These are phyloP conservation scores for Polypterus senegalus DNA, from an alignment of 2,113 vertebrate species.

Conservation along the genomic window DNA sequence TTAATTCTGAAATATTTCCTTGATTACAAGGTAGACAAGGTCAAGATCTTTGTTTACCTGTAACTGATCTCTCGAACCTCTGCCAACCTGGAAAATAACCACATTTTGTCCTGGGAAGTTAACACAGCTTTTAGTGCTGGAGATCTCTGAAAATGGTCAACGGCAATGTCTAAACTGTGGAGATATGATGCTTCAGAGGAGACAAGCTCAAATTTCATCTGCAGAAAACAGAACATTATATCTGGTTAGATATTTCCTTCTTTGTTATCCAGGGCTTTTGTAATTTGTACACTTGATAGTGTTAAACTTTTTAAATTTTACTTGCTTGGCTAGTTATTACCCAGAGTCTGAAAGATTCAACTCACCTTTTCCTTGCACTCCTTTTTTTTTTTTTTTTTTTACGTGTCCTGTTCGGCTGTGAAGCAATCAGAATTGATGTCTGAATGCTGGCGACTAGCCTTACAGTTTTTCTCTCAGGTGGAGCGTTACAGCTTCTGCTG, in stretches of 20 bases:
- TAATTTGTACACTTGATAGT: neutral
- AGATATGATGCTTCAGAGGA: conserved; percentile 88
- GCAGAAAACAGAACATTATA: neutral
- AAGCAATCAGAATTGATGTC: too few relatives aligned
- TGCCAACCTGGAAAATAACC: conserved; percentile 84
- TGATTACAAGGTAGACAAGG: neutral
- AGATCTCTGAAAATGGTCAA: conserved; percentile 79
- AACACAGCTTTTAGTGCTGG: conserved; percentile 56
- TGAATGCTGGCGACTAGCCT: too few relatives aligned
- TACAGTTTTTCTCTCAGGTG: too few relatives aligned
- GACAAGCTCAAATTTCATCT: conserved; percentile 92
- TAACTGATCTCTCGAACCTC: conserved; percentile 79
- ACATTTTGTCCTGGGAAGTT: conserved; percentile 74
- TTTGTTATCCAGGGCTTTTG: neutral
- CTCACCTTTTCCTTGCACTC: too few relatives aligned
- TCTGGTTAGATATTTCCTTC: neutral
- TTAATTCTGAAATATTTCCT: neutral
- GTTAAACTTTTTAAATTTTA: too few relatives aligned
- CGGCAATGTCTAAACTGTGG: conserved; percentile 78
- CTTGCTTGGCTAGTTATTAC: too few relatives aligned
- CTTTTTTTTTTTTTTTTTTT: too few relatives aligned
- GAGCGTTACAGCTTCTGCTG: too few relatives aligned
- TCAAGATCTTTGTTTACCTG: conserved; percentile 42
- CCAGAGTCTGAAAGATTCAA: too few relatives aligned
- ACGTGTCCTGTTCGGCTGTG: too few relatives aligned